Conservation (phyloP, 2,113 vertebrate species). For the Centrocercus urophasianus region DNA sequence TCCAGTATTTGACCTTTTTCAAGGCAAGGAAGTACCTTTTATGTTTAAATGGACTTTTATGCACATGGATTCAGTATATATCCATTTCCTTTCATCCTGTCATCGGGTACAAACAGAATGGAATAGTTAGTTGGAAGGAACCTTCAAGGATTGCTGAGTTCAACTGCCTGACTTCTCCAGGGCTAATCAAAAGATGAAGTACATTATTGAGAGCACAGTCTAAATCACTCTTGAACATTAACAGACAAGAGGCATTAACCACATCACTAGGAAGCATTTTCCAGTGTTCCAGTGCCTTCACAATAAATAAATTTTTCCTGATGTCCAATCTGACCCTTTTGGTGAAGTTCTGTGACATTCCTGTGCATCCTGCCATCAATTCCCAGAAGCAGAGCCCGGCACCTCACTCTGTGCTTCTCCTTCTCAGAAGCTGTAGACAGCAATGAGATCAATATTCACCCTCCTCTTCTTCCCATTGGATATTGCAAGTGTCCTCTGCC, state of each 20-base stretch:
- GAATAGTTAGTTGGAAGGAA: not conserved
- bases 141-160: not conserved
- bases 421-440: not conserved
- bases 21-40: not conserved
- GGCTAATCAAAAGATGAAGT: not conserved
- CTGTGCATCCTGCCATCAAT: not conserved
- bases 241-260: not conserved
- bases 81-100: not conserved
- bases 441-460: not conserved
- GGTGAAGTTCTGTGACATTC: not conserved
- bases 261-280: not conserved
- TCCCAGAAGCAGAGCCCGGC: not conserved
- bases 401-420: not conserved
- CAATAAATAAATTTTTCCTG: not conserved
- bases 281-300: not conserved
- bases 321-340: not conserved
- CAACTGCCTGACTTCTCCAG: not conserved
- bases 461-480: not conserved
- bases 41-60: not conserved
- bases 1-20: not conserved
- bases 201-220: not conserved
- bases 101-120: not conserved
- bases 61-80: not conserved
- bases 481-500: not conserved
- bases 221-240: not conserved